These are phyloP conservation scores for Amphibalanus amphitrite DNA, from an alignment of 1,140 invertebrate genomes.

Conservation along the genomic window DNA sequence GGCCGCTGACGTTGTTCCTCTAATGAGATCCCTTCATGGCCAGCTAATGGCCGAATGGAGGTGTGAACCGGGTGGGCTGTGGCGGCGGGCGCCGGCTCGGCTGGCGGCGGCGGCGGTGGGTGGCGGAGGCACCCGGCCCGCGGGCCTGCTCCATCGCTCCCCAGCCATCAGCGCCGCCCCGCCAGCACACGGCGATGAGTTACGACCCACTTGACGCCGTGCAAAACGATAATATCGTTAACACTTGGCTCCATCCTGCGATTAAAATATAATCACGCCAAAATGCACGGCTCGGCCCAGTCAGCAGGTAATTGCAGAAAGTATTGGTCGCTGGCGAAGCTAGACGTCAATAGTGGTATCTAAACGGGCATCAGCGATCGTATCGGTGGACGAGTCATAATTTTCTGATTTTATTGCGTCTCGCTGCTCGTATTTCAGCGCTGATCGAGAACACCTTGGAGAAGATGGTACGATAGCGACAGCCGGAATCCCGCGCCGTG, in stretches of 20 bases:
- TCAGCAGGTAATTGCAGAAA: background rate
- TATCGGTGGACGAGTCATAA: background rate
- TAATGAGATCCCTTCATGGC: background rate
- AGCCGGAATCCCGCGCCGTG: too few species aligned
- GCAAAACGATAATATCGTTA: slow-evolving; percentile 2
- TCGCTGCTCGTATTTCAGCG: background rate
- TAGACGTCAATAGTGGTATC: background rate
- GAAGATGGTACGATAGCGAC: background rate
- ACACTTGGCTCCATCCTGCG: slow-evolving; percentile 1
- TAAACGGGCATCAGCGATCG: background rate
- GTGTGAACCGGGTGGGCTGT: background rate
- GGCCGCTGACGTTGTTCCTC: background rate
- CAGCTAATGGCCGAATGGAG: background rate
- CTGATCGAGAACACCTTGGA: background rate
- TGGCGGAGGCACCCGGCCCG: too few species aligned
- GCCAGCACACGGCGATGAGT: background rate
- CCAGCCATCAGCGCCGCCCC: background rate
- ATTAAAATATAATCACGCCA: background rate
- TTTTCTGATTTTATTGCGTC: background rate
- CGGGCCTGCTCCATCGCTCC: background rate
- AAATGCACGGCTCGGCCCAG: background rate
- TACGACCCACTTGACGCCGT: background rate
- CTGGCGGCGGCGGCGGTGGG: too few species aligned
- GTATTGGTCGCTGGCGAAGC: background rate
- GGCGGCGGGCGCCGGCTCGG: too few species aligned